phyloP scores from a whole-genome alignment of 2,888 invertebrate species.

The Nasonia oneida region DNA sequence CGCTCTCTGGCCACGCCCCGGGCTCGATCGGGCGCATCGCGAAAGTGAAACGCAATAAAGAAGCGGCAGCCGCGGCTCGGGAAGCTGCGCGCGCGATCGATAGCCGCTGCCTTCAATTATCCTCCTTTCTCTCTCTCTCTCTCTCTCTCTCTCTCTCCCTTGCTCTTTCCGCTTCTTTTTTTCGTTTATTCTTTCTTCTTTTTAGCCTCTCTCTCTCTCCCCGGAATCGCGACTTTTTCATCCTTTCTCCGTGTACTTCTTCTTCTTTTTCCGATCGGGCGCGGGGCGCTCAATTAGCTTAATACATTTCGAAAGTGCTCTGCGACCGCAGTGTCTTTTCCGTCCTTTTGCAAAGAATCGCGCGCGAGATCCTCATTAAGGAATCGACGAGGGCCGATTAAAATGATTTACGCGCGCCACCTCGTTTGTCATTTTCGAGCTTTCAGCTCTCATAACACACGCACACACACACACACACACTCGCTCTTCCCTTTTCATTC shows the following conservation, averaged over 20 bases:
- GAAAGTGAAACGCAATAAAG: constrained; percentile 79
- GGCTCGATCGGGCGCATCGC: constrained; percentile 76
- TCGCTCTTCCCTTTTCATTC: neutral
- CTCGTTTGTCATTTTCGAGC: constrained; percentile 21
- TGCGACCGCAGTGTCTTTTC: neutral
- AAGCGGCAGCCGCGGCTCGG: constrained; percentile 69
- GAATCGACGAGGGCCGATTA: constrained; percentile 3
- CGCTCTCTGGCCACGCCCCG: constrained; percentile 72
- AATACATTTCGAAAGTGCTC: constrained; percentile 41
- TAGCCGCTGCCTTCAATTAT: constrained; percentile 59
- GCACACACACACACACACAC: no score
- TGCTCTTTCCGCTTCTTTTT: constrained; percentile 40
- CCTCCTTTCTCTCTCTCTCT: constrained; percentile 58
- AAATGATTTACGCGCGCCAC: constrained; percentile 16
- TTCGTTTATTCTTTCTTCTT: constrained; percentile 2
- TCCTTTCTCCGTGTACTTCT: neutral
- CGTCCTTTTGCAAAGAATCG: neutral
- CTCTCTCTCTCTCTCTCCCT: neutral
- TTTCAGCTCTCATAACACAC: neutral
- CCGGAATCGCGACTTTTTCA: neutral
- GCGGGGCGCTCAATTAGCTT: constrained; percentile 40
- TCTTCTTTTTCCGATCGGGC: neutral
- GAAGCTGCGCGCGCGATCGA: constrained; percentile 64
- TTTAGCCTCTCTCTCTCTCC: constrained; percentile 9
- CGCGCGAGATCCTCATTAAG: constrained; percentile 23